These are phyloP conservation scores for Ageneiosus marmoratus DNA, from an alignment of 2,113 vertebrate species.

Conservation along the genomic window DNA sequence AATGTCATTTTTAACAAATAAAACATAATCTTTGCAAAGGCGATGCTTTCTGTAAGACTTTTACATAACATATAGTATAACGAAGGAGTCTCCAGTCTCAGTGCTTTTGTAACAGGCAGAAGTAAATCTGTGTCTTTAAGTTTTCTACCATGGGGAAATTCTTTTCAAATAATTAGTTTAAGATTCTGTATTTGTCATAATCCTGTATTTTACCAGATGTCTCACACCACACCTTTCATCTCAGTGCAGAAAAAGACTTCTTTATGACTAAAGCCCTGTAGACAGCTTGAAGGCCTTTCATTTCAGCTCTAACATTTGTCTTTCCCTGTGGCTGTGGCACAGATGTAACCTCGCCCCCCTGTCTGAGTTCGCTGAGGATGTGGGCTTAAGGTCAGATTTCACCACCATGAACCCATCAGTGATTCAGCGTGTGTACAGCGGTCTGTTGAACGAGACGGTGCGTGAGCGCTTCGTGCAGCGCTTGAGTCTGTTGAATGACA, in stretches of 20 bases:
- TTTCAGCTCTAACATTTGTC: conserved; percentile 22
- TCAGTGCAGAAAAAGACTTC: neutral
- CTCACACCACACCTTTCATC: neutral
- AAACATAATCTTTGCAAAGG: neutral
- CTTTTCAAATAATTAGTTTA: too few relatives aligned
- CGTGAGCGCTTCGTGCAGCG: conserved; percentile 82
- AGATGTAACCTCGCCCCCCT: conserved; percentile 89
- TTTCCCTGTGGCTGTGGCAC: conserved; percentile 25
- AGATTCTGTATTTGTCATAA: neutral
- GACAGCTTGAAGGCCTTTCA: conserved; percentile 15
- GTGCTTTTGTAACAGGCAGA: neutral
- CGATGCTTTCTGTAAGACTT: neutral
- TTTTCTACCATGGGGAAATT: neutral
- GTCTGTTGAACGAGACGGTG: conserved; percentile 82
- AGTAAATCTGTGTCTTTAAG: neutral
- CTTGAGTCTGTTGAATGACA: conserved; percentile 85
- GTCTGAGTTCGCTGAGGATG: conserved; percentile 81
- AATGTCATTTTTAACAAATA: neutral
- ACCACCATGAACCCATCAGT: conserved; percentile 93
- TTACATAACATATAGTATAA: neutral
- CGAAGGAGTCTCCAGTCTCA: neutral
- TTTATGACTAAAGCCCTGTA: conserved; percentile 10
- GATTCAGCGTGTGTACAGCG: conserved; percentile 85
- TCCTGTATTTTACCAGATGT: neutral
- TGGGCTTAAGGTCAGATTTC: conserved; percentile 88